A percentile compares a stretch with the other conserved stretches of the same genome.
phyloP scores from a whole-genome alignment of 2,113 vertebrate genomes.

The Callithrix jacchus region DNA sequence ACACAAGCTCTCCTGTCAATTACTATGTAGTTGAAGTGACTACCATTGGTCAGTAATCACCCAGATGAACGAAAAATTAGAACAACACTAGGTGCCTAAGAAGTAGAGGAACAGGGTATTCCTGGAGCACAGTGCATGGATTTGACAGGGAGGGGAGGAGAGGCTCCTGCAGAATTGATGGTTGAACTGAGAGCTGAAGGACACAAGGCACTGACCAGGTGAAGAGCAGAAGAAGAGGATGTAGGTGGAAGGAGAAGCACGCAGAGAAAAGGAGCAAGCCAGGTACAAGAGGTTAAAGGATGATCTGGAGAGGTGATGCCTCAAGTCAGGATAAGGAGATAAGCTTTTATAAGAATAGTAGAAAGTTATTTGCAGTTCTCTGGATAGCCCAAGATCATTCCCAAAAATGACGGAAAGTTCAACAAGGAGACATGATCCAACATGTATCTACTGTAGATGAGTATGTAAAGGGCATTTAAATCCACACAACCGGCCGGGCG shows the following conservation, averaged over 20 bases:
- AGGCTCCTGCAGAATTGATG: fast-evolving
- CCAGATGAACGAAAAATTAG: neutral
- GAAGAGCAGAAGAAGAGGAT: neutral
- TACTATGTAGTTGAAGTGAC: neutral
- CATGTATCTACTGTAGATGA: too few species aligned
- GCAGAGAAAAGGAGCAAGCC: neutral
- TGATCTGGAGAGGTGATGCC: neutral
- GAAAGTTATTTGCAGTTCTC: neutral
- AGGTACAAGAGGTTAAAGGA: neutral
- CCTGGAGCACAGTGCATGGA: fast-evolving
- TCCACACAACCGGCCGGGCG: neutral
- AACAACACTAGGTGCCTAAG: neutral
- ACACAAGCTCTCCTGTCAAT: neutral
- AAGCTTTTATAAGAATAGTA: neutral
- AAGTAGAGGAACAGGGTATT: fast-evolving
- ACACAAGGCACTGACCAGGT: neutral
- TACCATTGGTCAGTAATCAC: neutral
- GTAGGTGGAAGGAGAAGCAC: fast-evolving
- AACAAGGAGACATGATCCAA: neutral
- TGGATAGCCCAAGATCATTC: neutral
- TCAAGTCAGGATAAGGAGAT: neutral
- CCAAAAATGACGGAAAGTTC: neutral
- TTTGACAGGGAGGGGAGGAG: fast-evolving
- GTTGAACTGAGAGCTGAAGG: neutral
- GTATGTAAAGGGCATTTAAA: neutral